A percentile compares a stretch with the other conserved stretches of the same genome.
These are phyloP conservation scores for Folsomia candida DNA, from an alignment of 2,888 invertebrate species.

Conservation along the genomic window DNA sequence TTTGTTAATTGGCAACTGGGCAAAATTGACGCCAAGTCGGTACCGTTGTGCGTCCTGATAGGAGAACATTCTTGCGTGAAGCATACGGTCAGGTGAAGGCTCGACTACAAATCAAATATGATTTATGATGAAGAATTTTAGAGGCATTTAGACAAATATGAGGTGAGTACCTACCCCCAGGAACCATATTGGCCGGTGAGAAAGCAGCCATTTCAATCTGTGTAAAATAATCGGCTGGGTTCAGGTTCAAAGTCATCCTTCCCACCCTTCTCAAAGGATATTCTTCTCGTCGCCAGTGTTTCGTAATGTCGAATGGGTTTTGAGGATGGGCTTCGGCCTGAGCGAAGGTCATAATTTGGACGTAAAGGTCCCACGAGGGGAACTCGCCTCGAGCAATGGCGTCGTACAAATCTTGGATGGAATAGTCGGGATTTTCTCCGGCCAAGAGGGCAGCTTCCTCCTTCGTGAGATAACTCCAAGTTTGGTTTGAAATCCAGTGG, in stretches of 20 bases:
- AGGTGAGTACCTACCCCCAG: constrained; percentile 33
- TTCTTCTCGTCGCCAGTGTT: constrained; percentile 24
- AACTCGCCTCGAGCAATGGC: constrained; percentile 30
- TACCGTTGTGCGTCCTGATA: constrained; percentile 30
- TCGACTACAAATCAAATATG: too few species aligned
- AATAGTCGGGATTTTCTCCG: constrained; percentile 75
- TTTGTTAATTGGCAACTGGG: constrained; percentile 19
- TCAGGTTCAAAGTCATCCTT: constrained; percentile 21
- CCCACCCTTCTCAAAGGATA: constrained; percentile 27
- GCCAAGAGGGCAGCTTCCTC: constrained; percentile 69
- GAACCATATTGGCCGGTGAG: constrained; percentile 27
- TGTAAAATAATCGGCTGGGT: constrained; percentile 24
- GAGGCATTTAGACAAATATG: too few species aligned
- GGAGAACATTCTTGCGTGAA: constrained; percentile 28
- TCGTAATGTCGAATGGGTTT: constrained; percentile 40
- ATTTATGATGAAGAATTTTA: too few species aligned
- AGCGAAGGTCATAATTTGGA: constrained; percentile 40
- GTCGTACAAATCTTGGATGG: constrained; percentile 56
- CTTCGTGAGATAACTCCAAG: constrained; percentile 72
- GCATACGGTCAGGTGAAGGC: constrained; percentile 23
- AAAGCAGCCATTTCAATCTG: constrained; percentile 28
- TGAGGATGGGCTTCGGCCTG: constrained; percentile 25
- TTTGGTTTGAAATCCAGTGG: constrained; percentile 81
- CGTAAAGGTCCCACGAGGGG: constrained; percentile 34
- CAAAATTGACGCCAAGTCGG: constrained; percentile 24